phyloP scores from a whole-genome alignment of 2,888 invertebrate species.

The Laothoe populi region DNA sequence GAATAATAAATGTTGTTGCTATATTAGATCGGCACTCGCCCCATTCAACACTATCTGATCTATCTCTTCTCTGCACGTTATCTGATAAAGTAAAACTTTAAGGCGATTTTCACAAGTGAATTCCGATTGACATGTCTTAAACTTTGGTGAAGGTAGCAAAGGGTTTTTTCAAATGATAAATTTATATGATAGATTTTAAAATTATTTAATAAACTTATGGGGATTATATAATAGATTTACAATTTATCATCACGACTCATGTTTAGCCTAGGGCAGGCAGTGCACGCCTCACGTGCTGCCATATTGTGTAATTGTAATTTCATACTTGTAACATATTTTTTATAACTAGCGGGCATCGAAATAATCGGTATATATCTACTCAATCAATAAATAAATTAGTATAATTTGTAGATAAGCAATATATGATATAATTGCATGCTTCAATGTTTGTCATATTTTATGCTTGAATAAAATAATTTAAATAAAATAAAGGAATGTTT shows the following conservation, averaged over 20 bases:
- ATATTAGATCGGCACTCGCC: constrained; percentile 1
- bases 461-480: constrained; percentile 73
- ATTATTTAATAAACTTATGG: constrained; percentile 34
- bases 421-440: constrained; percentile 69
- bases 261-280: constrained; percentile 37
- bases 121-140: constrained; percentile 45
- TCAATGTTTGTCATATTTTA: constrained; percentile 72
- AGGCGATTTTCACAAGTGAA: constrained; percentile 36
- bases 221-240: constrained; percentile 39
- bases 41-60: constrained; percentile 2
- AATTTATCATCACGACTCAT: constrained; percentile 45
- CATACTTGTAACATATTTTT: constrained; percentile 63
- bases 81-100: constrained; percentile 21
- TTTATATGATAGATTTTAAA: constrained; percentile 55
- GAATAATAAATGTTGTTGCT: constrained; percentile 31
- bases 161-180: constrained; percentile 48
- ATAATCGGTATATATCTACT: constrained; percentile 43
- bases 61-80: constrained; percentile 17
- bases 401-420: constrained; percentile 63
- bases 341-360: constrained; percentile 46
- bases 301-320: constrained; percentile 31
- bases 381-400: constrained; percentile 43
- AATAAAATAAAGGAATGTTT: constrained; percentile 56
- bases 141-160: constrained; percentile 68
- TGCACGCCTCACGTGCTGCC: constrained; percentile 32